These are phyloP conservation scores for Heteromormyrus szaboi DNA, from an alignment of 2,797 vertebrate genomes.

Conservation along the genomic window DNA sequence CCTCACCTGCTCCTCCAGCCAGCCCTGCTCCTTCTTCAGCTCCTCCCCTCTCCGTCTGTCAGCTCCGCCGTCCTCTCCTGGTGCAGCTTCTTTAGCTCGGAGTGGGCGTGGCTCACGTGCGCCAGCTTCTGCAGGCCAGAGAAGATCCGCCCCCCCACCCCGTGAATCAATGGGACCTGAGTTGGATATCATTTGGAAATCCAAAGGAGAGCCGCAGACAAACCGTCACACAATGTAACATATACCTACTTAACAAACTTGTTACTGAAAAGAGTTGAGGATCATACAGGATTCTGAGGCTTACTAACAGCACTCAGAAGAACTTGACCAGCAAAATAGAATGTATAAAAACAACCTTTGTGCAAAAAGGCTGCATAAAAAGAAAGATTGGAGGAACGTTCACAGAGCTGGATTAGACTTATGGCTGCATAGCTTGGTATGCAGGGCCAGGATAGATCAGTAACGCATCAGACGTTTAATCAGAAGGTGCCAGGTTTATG, in stretches of 20 bases:
- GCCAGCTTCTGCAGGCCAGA: constrained; percentile 70
- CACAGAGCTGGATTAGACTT: neutral
- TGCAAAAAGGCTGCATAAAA: neutral
- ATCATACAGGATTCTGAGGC: neutral
- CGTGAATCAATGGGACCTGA: neutral
- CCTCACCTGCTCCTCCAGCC: constrained; percentile 82
- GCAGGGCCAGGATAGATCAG: neutral
- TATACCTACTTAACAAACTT: neutral
- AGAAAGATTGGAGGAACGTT: neutral
- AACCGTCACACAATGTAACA: neutral
- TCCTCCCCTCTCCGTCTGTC: constrained; percentile 74
- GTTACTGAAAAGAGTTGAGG: neutral
- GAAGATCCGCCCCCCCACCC: neutral
- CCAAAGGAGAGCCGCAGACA: neutral
- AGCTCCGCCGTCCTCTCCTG: constrained; percentile 85
- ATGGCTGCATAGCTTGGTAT: neutral
- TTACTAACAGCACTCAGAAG: neutral
- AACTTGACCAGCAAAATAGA: neutral
- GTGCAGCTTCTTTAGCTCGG: constrained; percentile 88
- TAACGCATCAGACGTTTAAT: neutral
- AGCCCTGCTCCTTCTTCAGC: constrained; percentile 56
- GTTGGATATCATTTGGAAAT: neutral
- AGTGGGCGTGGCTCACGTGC: constrained; percentile 81
- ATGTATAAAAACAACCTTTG: neutral
- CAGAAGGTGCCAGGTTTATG: neutral